A percentile compares a stretch with the other conserved stretches of the same genome.
Conservation (phyloP, 2,797 vertebrate genomes). For the Anisognathus igniventris region DNA sequence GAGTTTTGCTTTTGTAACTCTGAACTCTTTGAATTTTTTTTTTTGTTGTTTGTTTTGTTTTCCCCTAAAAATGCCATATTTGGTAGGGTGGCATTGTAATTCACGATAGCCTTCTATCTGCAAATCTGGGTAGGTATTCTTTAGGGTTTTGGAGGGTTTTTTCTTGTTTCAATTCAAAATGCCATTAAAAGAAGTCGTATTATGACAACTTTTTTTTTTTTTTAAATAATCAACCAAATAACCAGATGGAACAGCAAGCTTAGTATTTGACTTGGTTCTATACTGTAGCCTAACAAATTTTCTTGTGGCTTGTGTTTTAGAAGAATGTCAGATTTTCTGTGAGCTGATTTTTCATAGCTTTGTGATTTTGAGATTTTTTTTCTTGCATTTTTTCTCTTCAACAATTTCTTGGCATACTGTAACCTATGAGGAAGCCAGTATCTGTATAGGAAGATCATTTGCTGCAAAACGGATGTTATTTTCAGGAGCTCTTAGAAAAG, state of each 20-base stretch:
- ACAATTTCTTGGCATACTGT: background rate
- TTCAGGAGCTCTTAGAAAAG: background rate
- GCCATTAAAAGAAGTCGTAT: background rate
- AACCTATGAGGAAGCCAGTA: background rate
- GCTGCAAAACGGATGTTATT: background rate
- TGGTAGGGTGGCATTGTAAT: background rate
- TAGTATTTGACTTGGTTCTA: background rate
- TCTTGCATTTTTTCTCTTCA: background rate
- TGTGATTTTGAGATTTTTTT: background rate
- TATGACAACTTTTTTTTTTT: background rate
- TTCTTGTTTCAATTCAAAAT: background rate
- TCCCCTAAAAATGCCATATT: background rate
- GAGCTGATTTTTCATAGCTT: background rate
- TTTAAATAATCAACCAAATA: background rate
- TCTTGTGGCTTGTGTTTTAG: background rate
- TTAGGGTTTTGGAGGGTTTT: background rate
- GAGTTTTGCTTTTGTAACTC: slow-evolving; percentile 72
- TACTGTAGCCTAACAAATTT: background rate
- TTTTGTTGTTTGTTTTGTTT: background rate
- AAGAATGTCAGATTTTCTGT: background rate
- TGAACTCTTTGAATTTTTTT: slow-evolving; percentile 45
- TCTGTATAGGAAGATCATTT: background rate
- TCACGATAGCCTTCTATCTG: background rate
- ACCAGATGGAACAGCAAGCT: background rate
- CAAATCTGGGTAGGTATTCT: background rate